These are phyloP conservation scores for Ursus arctos DNA, from an alignment of 2,113 vertebrate genomes.

Conservation along the genomic window DNA sequence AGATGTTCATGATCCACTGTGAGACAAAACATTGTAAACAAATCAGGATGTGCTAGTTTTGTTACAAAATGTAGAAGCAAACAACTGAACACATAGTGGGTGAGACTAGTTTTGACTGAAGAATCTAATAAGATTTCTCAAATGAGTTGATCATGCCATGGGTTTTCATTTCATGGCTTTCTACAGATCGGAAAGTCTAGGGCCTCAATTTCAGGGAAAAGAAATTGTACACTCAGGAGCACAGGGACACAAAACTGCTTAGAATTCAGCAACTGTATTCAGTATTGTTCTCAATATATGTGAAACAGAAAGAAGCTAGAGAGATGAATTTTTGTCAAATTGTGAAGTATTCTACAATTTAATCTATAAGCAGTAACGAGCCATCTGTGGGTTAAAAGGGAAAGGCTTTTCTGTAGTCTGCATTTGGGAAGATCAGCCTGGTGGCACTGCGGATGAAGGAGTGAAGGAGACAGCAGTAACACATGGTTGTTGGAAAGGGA, in stretches of 20 bases:
- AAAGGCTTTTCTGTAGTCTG: not conserved
- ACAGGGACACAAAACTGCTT: not conserved
- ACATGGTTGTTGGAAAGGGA: not conserved
- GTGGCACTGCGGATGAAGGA: not conserved
- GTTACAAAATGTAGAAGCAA: not conserved
- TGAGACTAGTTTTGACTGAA: not conserved
- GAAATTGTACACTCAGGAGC: too few relatives aligned
- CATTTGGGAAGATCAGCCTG: not conserved
- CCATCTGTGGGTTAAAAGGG: not conserved
- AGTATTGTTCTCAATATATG: not conserved
- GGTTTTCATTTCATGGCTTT: not conserved
- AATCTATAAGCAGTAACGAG: not conserved
- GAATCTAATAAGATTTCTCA: not conserved
- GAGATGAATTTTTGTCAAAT: not conserved
- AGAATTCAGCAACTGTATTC: not conserved
- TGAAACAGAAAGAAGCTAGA: not conserved
- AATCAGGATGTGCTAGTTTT: not conserved
- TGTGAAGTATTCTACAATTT: not conserved
- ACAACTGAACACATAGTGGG: not conserved
- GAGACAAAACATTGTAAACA: not conserved
- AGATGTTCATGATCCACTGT: not conserved
- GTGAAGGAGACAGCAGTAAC: accelerated
- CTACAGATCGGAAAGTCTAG: not conserved
- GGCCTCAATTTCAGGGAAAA: not conserved
- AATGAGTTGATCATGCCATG: not conserved